Base-by-base conservation (phyloP, 64 coral and sea anemone species). In the Astreopora myriophthalma region DNA sequence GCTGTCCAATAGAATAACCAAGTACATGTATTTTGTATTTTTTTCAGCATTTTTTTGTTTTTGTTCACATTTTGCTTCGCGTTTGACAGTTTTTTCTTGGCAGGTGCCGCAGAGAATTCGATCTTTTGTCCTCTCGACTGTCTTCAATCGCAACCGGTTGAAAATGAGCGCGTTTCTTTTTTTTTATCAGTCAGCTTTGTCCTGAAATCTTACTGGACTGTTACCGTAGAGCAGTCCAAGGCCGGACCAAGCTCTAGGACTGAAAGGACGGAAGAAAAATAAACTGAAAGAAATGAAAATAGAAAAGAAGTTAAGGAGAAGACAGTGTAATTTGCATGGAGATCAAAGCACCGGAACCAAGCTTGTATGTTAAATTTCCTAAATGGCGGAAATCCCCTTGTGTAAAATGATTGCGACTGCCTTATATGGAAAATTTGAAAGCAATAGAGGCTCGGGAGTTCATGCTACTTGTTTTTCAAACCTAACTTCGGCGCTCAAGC, bases 391-490 rank as follows among this genome's bases (percentile, higher is more conserved):
- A 97, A 94, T 97, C 80, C 68, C 81, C 87, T 51, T 49, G 91
- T 93, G 67, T 48, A 74, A 82, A 85, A 90, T 97, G 92, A 97
- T 94, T 97, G 91, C 79, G 63, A 72, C 90, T 55, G 73, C 95
- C 95, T 90, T 97, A 97, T 97, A 86, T 97, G 95, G 95, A 72
- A 91, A 90, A 94, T 81, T 62, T 88, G 90, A 86, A 88, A 96
- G 89, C 89, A 96, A 96, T 92, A 76, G 86, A 76, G 44, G 32
- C 35, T 80, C 34, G 69, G 84, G 67, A 38, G 67, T 85, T 40
- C 72, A 69, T 76, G 82, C 72, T 82, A 51, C 58, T 84, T 74
- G 79, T 60, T 90, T 68, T 14, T 34, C 37, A 68, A 55, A 65
- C 61, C 70, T 68, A 73, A 17, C 2, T 61, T 74, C 37, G 63